Conservation (phyloP, 2,888 invertebrate genomes). For the Slavum lentiscoides region DNA sequence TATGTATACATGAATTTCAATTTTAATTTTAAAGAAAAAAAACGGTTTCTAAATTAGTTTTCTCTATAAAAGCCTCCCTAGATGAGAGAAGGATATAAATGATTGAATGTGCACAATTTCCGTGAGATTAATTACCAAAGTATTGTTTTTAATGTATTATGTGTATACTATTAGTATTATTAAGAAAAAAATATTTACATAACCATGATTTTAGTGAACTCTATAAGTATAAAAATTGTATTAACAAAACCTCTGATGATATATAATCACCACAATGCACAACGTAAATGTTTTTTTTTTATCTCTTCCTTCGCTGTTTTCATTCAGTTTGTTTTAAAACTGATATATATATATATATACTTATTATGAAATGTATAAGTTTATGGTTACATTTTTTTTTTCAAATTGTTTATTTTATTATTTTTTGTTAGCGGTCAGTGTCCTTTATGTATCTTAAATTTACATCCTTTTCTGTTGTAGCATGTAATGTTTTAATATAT, state of each 20-base stretch:
- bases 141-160: slow-evolving; percentile 50
- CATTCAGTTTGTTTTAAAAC: slow-evolving; percentile 50
- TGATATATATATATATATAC: slow-evolving; percentile 26
- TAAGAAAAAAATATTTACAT: slow-evolving; percentile 42
- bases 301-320: slow-evolving; percentile 49
- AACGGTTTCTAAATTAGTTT: not conserved
- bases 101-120: slow-evolving; percentile 48
- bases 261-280: slow-evolving; percentile 31
- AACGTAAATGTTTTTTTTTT: slow-evolving; percentile 36
- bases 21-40: not conserved
- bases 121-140: slow-evolving; percentile 46
- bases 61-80: slow-evolving; percentile 2
- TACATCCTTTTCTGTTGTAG: slow-evolving; percentile 41
- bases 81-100: slow-evolving; percentile 30
- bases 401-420: slow-evolving; percentile 23
- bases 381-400: slow-evolving; percentile 9
- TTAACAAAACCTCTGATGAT: slow-evolving; percentile 30
- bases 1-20: slow-evolving; percentile 23
- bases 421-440: slow-evolving; percentile 40
- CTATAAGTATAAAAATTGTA: slow-evolving; percentile 32
- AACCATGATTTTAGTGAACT: slow-evolving; percentile 47
- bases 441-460: slow-evolving; percentile 36
- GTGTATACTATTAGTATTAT: slow-evolving; percentile 52
- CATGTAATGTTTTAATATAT: slow-evolving; percentile 11
- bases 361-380: slow-evolving; percentile 9